phyloP scores from a whole-genome alignment of 2,113 vertebrate species.

The Synodontis membranacea region DNA sequence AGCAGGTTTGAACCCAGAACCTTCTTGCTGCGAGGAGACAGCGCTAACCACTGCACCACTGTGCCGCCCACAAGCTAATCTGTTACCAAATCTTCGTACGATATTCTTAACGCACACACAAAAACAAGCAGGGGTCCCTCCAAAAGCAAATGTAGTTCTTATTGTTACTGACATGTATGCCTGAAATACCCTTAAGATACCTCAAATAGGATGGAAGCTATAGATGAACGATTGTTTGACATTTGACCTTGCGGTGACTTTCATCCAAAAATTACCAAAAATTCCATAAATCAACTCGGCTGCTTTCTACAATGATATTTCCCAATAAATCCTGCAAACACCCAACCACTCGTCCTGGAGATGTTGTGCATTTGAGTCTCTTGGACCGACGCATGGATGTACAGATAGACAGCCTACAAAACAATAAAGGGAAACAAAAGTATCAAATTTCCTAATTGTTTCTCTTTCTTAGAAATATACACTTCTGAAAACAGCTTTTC shows the following conservation, averaged over 20 bases:
- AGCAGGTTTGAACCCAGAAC: too few species aligned
- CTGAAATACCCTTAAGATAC: neutral
- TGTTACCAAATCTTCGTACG: too few species aligned
- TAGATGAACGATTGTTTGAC: neutral
- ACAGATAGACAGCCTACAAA: neutral
- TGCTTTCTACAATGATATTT: neutral
- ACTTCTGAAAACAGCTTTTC: neutral
- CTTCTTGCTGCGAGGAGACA: too few species aligned
- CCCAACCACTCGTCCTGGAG: neutral
- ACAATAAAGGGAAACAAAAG: neutral
- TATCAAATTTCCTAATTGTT: too few species aligned
- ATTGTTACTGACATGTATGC: neutral
- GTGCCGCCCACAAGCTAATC: too few species aligned
- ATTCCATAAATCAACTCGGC: neutral
- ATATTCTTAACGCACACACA: too few species aligned
- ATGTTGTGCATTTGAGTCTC: neutral
- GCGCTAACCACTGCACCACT: too few species aligned
- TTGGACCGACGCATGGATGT: neutral
- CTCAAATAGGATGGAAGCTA: neutral
- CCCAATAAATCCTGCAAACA: neutral
- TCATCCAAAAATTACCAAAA: neutral
- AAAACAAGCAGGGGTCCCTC: too few species aligned
- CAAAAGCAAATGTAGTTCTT: neutral
- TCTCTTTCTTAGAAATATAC: neutral
- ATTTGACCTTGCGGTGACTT: neutral